Percentiles rank a stretch among this genome's conserved stretches.
phyloP scores from a whole-genome alignment of 2,797 vertebrate species.

The Craterocephalus amniculus region DNA sequence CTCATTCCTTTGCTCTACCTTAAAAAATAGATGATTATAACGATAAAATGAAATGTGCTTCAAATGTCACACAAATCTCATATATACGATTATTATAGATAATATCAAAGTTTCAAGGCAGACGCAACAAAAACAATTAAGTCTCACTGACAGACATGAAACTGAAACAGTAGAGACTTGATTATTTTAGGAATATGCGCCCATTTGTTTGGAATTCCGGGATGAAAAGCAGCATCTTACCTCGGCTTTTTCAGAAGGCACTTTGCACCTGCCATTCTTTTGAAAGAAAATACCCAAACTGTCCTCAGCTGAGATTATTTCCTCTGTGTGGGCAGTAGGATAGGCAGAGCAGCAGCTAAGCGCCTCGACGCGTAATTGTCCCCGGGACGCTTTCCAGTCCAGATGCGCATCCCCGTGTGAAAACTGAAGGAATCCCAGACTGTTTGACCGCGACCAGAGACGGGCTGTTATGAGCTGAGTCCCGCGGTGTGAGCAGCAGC shows the following conservation, averaged over 20 bases:
- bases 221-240: slow-evolving; percentile 58
- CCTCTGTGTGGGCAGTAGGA: slow-evolving; percentile 34
- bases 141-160: neutral
- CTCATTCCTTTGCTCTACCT: neutral
- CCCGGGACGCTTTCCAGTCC: slow-evolving; percentile 64
- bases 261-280: slow-evolving; percentile 77
- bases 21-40: neutral
- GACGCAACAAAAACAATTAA: slow-evolving; percentile 6
- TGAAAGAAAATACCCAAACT: slow-evolving; percentile 38
- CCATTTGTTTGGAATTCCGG: neutral
- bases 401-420: slow-evolving; percentile 67
- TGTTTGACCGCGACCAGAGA: slow-evolving; percentile 31
- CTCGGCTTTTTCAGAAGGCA: slow-evolving; percentile 79
- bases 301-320: slow-evolving; percentile 49
- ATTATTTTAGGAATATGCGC: slow-evolving; percentile 6
- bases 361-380: slow-evolving; percentile 64
- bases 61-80: slow-evolving; percentile 1
- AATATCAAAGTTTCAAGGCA: neutral
- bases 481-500: slow-evolving; percentile 19
- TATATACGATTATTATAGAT: neutral
- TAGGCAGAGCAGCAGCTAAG: slow-evolving; percentile 26
- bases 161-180: neutral
- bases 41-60: neutral
- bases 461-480: slow-evolving; percentile 22
- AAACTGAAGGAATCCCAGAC: slow-evolving; percentile 69